A percentile compares a stretch with the other conserved stretches of the same genome.
These are phyloP conservation scores for Buathra laborator DNA, from an alignment of 2,888 invertebrate species.

Conservation along the genomic window DNA sequence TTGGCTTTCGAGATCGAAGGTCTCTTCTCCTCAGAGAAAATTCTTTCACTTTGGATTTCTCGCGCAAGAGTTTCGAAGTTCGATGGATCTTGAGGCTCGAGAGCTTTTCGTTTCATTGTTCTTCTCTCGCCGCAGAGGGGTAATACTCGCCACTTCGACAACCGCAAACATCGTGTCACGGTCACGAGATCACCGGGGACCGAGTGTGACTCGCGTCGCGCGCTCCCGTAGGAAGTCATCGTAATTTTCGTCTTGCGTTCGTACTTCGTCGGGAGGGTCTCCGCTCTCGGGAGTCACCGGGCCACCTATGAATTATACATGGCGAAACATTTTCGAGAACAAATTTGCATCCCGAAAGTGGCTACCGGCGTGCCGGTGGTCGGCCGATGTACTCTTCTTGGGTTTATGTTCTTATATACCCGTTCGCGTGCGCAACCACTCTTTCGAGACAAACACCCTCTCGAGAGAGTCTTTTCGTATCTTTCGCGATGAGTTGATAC, in stretches of 20 bases:
- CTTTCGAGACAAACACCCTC: constrained; percentile 56
- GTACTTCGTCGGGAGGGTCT: neutral
- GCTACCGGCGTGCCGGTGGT: constrained; percentile 71
- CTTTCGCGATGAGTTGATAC: constrained; percentile 17
- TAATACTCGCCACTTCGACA: constrained; percentile 30
- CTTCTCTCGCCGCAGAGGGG: neutral
- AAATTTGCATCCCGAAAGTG: constrained; percentile 78
- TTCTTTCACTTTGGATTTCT: neutral
- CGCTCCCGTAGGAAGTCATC: constrained; percentile 19
- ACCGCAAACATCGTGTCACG: constrained; percentile 77
- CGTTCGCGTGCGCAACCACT: constrained; percentile 8
- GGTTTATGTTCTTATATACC: constrained; percentile 68
- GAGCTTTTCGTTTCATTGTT: neutral
- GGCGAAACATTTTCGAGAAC: constrained; percentile 75
- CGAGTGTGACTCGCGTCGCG: neutral
- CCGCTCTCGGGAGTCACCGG: neutral
- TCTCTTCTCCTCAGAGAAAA: neutral
- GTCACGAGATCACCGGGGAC: constrained; percentile 69
- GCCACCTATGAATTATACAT: constrained; percentile 78
- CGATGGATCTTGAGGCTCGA: too few species aligned
- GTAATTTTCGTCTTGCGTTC: constrained; percentile 17
- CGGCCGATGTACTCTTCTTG: neutral
- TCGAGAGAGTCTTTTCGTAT: constrained; percentile 22
- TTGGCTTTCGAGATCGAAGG: neutral
- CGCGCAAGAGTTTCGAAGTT: neutral